Conservation (phyloP, 2,888 invertebrate genomes). For the Leptura quadrifasciata region DNA sequence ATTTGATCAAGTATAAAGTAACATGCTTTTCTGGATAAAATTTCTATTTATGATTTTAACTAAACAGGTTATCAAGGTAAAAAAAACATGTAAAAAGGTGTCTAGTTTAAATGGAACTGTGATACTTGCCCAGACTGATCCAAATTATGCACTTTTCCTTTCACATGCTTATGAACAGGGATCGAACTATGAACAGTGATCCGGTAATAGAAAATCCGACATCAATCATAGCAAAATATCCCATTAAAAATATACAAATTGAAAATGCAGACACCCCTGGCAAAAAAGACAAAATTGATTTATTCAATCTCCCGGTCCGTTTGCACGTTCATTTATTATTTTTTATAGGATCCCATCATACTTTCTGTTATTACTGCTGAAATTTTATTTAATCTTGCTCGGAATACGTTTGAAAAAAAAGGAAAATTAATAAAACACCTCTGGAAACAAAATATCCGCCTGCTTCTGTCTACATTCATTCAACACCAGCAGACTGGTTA, state of each 20-base stretch:
- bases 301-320: slow-evolving; percentile 17
- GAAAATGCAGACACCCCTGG: slow-evolving; percentile 18
- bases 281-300: slow-evolving; percentile 29
- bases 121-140: too few relatives aligned
- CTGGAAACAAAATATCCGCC: slow-evolving; percentile 21
- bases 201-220: neutral
- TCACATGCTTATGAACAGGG: too few relatives aligned
- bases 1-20: too few relatives aligned
- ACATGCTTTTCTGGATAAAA: too few relatives aligned
- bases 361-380: slow-evolving; percentile 37
- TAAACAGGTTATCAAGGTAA: too few relatives aligned
- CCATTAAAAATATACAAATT: slow-evolving; percentile 17
- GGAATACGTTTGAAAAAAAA: slow-evolving; percentile 34
- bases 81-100: too few relatives aligned
- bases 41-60: too few relatives aligned
- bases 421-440: slow-evolving; percentile 41
- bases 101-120: too few relatives aligned
- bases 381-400: slow-evolving; percentile 36
- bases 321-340: slow-evolving; percentile 35
- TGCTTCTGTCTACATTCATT: slow-evolving; percentile 26
- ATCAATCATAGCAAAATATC: slow-evolving; percentile 19
- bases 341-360: slow-evolving; percentile 32
- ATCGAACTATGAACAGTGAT: neutral
- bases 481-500: slow-evolving; percentile 21
- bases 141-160: too few relatives aligned